Evolutionary conservation across 2,113 vertebrate species (phyloP).

Genomic region (Stictonetta naevosa): DNA sequence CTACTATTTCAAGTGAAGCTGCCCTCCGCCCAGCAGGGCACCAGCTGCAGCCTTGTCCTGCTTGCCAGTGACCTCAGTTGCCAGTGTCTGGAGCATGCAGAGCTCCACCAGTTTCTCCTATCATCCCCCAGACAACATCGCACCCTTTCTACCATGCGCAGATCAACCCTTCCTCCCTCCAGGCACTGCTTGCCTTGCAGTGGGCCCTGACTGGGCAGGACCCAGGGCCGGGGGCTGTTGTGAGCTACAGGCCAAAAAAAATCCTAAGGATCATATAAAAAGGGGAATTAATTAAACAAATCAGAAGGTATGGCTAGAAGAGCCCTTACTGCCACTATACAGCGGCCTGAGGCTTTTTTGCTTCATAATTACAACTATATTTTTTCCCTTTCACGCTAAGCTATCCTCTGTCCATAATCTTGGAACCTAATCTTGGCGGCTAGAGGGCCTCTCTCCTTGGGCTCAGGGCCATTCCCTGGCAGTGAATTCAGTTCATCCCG

Average conservation of each 20-base stretch:
- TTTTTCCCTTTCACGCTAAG: not conserved
- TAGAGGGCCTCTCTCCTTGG: not conserved
- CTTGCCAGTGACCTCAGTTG: not conserved
- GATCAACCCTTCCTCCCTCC: not conserved
- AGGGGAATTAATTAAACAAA: not conserved
- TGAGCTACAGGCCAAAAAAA: not conserved
- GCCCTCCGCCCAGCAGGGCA: not conserved
- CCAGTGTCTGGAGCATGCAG: accelerated
- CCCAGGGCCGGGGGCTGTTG: not conserved
- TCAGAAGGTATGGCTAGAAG: not conserved
- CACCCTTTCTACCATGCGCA: not conserved
- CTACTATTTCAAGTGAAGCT: not conserved
- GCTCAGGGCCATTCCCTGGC: not conserved
- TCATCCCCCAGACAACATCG: accelerated
- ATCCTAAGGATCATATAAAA: not conserved
- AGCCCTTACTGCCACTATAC: not conserved
- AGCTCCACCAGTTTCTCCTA: not conserved
- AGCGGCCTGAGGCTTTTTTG: not conserved
- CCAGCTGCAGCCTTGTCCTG: not conserved
- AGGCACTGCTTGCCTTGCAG: not conserved
- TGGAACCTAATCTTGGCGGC: not conserved
- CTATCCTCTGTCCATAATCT: not conserved
- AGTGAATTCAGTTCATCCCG: conserved; percentile 1
- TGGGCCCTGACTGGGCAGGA: not conserved
- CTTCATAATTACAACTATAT: not conserved